phyloP scores from a whole-genome alignment of 2,113 vertebrate genomes.

The Tor tambroides region DNA sequence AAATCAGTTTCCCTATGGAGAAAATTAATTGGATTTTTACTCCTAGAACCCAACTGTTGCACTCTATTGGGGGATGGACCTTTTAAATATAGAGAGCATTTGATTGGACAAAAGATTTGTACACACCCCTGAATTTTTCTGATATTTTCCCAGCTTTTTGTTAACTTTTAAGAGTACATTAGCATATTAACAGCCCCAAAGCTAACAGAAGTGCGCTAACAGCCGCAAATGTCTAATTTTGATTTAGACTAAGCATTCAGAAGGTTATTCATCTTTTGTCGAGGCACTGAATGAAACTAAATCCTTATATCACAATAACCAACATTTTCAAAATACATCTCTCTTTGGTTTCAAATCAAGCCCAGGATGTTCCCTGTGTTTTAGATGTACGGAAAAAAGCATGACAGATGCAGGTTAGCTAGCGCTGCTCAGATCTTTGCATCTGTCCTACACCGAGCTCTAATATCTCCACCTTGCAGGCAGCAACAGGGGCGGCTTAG shows the following conservation, averaged over 20 bases:
- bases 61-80: neutral
- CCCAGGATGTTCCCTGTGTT: constrained; percentile 28
- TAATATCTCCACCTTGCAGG: constrained; percentile 81
- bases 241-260: neutral
- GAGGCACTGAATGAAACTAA: neutral
- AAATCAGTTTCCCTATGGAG: neutral
- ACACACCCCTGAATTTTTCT: neutral
- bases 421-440: constrained; percentile 64
- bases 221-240: neutral
- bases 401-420: constrained; percentile 29
- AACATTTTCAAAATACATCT: constrained; percentile 13
- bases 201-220: neutral
- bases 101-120: neutral
- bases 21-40: neutral
- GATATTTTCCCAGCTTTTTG: neutral
- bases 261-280: neutral
- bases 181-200: neutral
- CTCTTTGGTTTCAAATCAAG: constrained; percentile 40
- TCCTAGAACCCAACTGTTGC: neutral
- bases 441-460: constrained; percentile 75
- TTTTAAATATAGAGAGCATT: neutral
- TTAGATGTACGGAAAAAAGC: constrained; percentile 16
- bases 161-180: neutral
- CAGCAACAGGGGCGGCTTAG: constrained; percentile 71
- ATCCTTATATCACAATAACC: neutral